These are phyloP conservation scores for Myotis lucifugus DNA, from an alignment of 2,113 vertebrate genomes.

Conservation along the genomic window DNA sequence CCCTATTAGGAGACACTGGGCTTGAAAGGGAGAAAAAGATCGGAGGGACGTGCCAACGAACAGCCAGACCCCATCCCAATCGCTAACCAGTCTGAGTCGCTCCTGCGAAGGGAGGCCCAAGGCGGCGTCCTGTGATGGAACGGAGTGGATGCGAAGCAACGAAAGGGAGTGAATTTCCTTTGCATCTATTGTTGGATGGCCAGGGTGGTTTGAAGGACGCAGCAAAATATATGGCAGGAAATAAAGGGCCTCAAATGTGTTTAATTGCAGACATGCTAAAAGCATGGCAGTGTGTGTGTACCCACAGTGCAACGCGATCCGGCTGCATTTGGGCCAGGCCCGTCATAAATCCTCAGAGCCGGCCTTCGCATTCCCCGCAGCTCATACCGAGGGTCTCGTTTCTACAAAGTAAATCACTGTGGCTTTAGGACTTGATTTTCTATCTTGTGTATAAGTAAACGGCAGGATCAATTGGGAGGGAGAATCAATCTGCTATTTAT, in stretches of 20 bases:
- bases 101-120: not conserved
- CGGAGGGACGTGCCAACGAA: not conserved
- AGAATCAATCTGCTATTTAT: conserved; percentile 99
- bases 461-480: conserved; percentile 93
- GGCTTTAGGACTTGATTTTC: conserved; percentile 92
- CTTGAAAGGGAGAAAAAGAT: not conserved
- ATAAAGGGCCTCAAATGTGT: conserved; percentile 49
- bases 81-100: not conserved
- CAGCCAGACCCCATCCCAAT: not conserved
- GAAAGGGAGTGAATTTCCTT: not conserved
- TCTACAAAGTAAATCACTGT: conserved; percentile 92
- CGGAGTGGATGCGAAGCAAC: not conserved
- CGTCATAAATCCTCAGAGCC: conserved; percentile 89
- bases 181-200: not conserved
- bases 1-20: not conserved
- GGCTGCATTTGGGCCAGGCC: conserved; percentile 80
- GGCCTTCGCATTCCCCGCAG: conserved; percentile 89
- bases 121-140: not conserved
- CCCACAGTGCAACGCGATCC: conserved; percentile 80
- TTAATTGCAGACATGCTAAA: conserved; percentile 43
- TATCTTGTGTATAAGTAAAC: conserved; percentile 93
- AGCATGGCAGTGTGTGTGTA: not conserved
- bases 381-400: conserved; percentile 92
- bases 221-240: not conserved
- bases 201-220: conserved; percentile 1